Base-by-base conservation (phyloP, 2,797 vertebrate genomes). In the Ceyx erithaca region DNA sequence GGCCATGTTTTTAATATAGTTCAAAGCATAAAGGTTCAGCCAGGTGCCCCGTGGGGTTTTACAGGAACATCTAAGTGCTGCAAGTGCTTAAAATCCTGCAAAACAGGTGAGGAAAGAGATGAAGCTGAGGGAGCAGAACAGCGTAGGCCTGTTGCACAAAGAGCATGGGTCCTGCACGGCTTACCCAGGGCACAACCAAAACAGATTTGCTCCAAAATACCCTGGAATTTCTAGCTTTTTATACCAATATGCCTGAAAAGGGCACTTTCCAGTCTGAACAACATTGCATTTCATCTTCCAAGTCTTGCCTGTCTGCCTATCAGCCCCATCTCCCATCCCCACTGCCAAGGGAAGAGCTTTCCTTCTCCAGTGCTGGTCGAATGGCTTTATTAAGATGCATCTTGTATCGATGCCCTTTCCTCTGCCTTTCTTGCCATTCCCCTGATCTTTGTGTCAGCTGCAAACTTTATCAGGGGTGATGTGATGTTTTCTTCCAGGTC, bases 401-500 rank as follows among this genome's bases (percentile, higher is more conserved):
- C 79, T 84, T 61, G 20, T 71, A 68, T 49, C 4, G 2, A 72
- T 81, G 81, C 79, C 88, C 84, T 89, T 94, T 91, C 68, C 45
- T 80, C 46, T 80, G 66, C 69, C 62, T 85, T 67, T 30, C 9
- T 8, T 83, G 80, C 46, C 72, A 1, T 49, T 49, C 84, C 71
- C 69, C 78, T 55, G 64, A 10, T 82, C 81, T 23, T 10, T 43
- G 75, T 90, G 64, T 73, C 84, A 71, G 76, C 72, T 85, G 69
- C 79, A 87, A 68, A 75, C 92, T 89, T 84, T 70, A 35, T 91
- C 85, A 78, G 66, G 49, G 68, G 10, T 40, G 61, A 58, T 1
- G 62, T 54, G 89, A 70, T 71, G 69, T 80, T 89, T 86, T 79
- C 89, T 87, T 66, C 84, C 90, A 92, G 83, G 78, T 76, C 88